Evolutionary conservation across 2,113 vertebrate species (phyloP).

Genomic region (Tonatia bakeri): DNA sequence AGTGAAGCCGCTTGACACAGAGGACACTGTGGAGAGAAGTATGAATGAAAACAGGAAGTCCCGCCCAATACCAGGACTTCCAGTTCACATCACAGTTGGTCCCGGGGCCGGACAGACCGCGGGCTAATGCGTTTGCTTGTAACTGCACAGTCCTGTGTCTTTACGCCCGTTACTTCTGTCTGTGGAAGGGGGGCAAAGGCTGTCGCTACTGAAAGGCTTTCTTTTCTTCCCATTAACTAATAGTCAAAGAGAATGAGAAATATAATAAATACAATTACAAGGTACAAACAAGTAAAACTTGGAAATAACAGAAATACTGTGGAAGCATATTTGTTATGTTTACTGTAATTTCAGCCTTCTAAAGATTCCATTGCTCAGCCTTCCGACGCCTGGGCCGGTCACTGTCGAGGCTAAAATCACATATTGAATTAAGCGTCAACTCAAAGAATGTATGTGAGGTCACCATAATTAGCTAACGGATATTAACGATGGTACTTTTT

Average conservation of each 20-base stretch:
- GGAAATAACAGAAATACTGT: not conserved
- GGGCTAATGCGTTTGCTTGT: not conserved
- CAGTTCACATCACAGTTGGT: not conserved
- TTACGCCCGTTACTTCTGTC: not conserved
- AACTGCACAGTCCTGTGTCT: not conserved
- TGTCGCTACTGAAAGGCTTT: not conserved
- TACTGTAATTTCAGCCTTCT: not conserved
- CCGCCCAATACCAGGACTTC: not conserved
- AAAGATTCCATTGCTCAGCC: not conserved
- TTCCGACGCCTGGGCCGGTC: not conserved
- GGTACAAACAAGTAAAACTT: not conserved
- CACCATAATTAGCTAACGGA: not conserved
- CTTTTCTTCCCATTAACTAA: slow-evolving; percentile 57
- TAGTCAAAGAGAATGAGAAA: slow-evolving; percentile 51
- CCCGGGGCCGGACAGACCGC: not conserved
- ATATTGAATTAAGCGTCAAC: not conserved
- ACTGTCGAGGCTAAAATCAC: not conserved
- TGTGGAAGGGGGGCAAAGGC: not conserved
- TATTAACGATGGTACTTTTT: not conserved
- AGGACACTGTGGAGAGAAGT: not conserved
- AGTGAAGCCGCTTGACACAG: not conserved
- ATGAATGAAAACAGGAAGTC: slow-evolving; percentile 14
- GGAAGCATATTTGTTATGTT: not conserved
- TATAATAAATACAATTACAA: not conserved
- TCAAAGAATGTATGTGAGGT: not conserved